Evolutionary conservation across 1,140 invertebrate species (phyloP), one percentile per base, ranked within the genome.

Genomic region (Xylocopa sonorina): DNA sequence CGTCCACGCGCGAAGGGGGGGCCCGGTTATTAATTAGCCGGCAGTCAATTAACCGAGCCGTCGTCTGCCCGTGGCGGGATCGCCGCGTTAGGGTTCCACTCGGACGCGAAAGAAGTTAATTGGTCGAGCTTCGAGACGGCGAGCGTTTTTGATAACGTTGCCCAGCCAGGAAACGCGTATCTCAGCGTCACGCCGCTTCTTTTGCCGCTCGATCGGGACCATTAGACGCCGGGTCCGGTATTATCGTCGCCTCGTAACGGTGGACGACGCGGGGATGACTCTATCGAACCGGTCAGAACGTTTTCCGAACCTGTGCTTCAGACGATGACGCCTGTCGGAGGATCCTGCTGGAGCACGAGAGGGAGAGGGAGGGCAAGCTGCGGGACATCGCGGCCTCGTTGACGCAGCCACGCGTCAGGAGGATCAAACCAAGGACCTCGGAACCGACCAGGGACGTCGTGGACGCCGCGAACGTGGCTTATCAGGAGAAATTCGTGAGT

Each of bases 311-410:
- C 34, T 43, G 38, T 71, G 51, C 2, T 55, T n/a, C 78, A 91
- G 90, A 91, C 64, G 89, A 93, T 55, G 91, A 93, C 62, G 91
- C 91, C 57, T 92, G 92, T 76, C 88, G 93, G 67, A 91, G 92
- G 76, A 91, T 93, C 64, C 73, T 93, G 10, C 71, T 94, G 78
- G 94, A 95, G 86, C 93, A 94, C 81, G 94, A 95, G 82, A 95
- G 92, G 57, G 94, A 94, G 84, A 91, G 95, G 72, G 95, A 96
- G 80, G 95, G 95, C 75, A 94, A 96, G 87, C 88, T 96, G 76
- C 94, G 96, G 67, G 96, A 96, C 89, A 96, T 96, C 68, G 95
- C 95, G 0, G 96, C 95, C 18, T 96, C 95, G 5, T 93, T 96
- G 57, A 96, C 95, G 2, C 92, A 95, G 68, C 94, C 95, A 9